These are phyloP conservation scores for Caerostris darwini DNA, from an alignment of 1,140 invertebrate species.

Conservation along the genomic window DNA sequence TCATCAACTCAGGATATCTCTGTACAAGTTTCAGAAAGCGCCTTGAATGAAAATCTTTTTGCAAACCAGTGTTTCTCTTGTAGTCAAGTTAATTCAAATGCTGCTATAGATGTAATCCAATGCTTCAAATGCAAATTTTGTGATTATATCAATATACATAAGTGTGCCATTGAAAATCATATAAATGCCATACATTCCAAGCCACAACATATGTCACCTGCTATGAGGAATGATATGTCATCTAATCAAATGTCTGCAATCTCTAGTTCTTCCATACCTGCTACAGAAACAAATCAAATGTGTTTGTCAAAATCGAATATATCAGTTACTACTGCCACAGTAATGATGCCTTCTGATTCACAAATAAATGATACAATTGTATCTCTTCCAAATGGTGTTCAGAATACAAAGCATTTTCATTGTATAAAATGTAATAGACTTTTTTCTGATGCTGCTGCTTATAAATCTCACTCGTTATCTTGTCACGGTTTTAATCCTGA, in stretches of 20 bases:
- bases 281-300: neutral
- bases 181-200: conserved; percentile 74
- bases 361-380: neutral
- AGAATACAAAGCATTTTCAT: neutral
- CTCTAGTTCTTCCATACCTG: conserved; percentile 4
- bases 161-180: conserved; percentile 71
- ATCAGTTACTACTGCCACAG: neutral
- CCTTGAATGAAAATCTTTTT: conserved; percentile 1
- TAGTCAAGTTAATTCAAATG: conserved; percentile 13
- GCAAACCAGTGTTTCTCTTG: conserved; percentile 61
- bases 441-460: conserved; percentile 8
- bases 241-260: conserved; percentile 14
- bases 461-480: conserved; percentile 13
- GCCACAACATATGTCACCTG: neutral
- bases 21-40: conserved; percentile 46
- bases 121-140: conserved; percentile 78
- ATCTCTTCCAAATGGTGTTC: neutral
- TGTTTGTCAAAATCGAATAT: conserved; percentile 17
- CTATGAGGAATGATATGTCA: conserved; percentile 36
- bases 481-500: conserved; percentile 44
- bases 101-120: conserved; percentile 66
- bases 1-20: conserved; percentile 61
- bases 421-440: conserved; percentile 24
- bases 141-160: conserved; percentile 75
- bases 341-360: neutral